Evolutionary conservation across 1,140 invertebrate species (phyloP).

Genomic region (Metopolophium dirhodum): DNA sequence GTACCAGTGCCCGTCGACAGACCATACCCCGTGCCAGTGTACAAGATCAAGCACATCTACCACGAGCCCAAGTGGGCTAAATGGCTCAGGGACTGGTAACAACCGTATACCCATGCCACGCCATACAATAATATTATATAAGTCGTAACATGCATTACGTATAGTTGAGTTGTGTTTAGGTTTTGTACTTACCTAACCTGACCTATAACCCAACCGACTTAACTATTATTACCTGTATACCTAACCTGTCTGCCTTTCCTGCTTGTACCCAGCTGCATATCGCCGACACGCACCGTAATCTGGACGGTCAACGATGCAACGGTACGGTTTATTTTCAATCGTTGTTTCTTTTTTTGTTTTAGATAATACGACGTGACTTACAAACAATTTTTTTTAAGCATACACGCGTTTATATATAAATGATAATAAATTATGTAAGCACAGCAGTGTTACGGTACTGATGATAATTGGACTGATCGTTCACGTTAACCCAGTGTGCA

Average conservation of each 20-base stretch:
- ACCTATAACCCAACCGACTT: not conserved
- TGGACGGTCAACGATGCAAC: slow-evolving; percentile 9
- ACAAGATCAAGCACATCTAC: slow-evolving; percentile 61
- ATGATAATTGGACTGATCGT: slow-evolving; percentile 8
- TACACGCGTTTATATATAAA: not conserved
- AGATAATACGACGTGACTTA: not conserved
- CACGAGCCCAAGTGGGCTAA: slow-evolving; percentile 58
- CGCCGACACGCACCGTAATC: not conserved
- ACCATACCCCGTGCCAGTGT: slow-evolving; percentile 60
- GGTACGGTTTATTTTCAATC: not conserved
- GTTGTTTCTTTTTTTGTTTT: not conserved
- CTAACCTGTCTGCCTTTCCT: not conserved
- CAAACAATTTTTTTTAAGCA: not conserved
- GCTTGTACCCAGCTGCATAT: not conserved
- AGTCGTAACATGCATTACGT: not conserved
- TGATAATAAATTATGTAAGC: not conserved
- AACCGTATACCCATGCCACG: not conserved
- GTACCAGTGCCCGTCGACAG: slow-evolving; percentile 60
- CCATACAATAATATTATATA: not conserved
- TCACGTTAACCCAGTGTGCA: not conserved
- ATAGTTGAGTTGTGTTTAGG: not conserved
- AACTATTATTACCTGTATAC: not conserved
- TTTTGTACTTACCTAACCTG: not conserved
- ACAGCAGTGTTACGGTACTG: not conserved
- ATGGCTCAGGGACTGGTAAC: slow-evolving; percentile 48